Percentiles rank a stretch among this genome's conserved stretches.
phyloP scores from a whole-genome alignment of 2,113 vertebrate species.

The Emydura subglobosa region DNA sequence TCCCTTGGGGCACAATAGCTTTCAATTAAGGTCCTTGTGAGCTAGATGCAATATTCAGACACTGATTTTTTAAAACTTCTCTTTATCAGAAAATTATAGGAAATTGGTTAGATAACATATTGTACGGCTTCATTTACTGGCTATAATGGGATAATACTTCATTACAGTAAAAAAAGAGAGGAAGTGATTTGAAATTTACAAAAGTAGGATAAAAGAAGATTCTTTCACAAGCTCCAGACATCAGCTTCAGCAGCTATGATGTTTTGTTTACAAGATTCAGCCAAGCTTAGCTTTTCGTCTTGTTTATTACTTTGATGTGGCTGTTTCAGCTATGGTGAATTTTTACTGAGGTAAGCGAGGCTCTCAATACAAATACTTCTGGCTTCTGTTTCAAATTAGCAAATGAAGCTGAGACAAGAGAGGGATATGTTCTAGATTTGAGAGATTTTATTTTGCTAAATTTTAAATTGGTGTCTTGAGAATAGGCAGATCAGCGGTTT shows the following conservation, averaged over 20 bases:
- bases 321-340: background rate
- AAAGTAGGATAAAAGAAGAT: slow-evolving; percentile 5
- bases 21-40: background rate
- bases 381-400: background rate
- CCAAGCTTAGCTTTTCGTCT: slow-evolving; percentile 21
- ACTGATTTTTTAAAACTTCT: background rate
- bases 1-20: background rate
- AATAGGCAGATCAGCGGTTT: background rate
- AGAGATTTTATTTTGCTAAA: background rate
- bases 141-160: background rate
- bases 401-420: background rate
- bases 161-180: background rate
- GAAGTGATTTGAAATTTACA: slow-evolving; percentile 13
- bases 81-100: background rate
- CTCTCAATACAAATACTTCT: background rate
- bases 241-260: background rate
- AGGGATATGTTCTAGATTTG: background rate
- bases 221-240: slow-evolving; percentile 23
- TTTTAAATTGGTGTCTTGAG: background rate
- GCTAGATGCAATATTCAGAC: background rate
- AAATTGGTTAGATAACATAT: background rate
- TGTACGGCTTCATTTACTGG: background rate
- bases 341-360: background rate
- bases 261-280: background rate
- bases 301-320: slow-evolving; percentile 18